Conservation (phyloP, 2,888 invertebrate species). For the Rhamphomyia laevipes region DNA sequence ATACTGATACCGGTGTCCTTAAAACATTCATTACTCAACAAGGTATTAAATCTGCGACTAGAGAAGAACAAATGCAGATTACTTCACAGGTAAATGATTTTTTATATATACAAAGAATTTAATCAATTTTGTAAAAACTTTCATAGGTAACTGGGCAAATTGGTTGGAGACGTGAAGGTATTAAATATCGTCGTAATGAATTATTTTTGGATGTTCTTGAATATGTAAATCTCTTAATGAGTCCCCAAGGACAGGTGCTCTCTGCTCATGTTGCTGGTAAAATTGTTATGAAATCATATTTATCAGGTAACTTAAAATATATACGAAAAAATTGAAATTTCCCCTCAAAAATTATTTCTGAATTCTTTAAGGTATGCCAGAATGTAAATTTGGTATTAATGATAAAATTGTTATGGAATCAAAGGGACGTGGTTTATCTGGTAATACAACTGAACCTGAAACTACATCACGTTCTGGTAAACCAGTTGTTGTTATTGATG, state of each 20-base stretch:
- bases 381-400: slow-evolving; percentile 99
- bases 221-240: slow-evolving; percentile 98
- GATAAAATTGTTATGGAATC: slow-evolving; percentile 99
- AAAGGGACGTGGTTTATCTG: slow-evolving; percentile 64
- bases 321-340: no score
- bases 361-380: slow-evolving; percentile 79
- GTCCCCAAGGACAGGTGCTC: slow-evolving; percentile 96
- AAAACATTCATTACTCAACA: slow-evolving; percentile 99
- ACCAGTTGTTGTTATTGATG: slow-evolving; percentile 98
- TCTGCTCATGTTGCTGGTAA: slow-evolving; percentile 99
- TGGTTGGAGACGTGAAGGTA: slow-evolving; percentile 98
- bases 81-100: slow-evolving; percentile 65
- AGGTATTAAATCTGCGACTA: slow-evolving; percentile 96
- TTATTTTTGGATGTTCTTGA: slow-evolving; percentile 97
- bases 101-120: background rate
- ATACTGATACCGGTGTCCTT: slow-evolving; percentile 96
- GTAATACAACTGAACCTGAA: slow-evolving; percentile 56
- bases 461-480: slow-evolving; percentile 83
- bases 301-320: slow-evolving; percentile 54
- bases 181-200: slow-evolving; percentile 97
- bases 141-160: slow-evolving; percentile 86
- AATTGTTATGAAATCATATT: slow-evolving; percentile 98
- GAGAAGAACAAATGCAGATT: slow-evolving; percentile 98
- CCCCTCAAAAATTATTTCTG: background rate
- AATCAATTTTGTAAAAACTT: background rate